Evolutionary conservation across 1,140 invertebrate genomes (phyloP).

Genomic region (Stenopsyche tienmushanensis): DNA sequence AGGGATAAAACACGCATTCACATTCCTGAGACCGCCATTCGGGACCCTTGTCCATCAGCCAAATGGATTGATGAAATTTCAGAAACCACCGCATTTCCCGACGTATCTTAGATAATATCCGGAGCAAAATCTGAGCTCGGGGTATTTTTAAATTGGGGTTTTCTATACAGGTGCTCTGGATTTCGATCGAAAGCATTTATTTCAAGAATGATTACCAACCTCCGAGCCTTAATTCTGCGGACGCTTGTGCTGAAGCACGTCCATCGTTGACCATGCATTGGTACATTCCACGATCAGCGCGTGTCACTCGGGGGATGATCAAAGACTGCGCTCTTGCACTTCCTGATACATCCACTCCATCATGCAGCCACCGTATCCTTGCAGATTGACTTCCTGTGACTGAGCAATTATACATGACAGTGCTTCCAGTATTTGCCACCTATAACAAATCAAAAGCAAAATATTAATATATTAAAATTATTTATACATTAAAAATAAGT

Average conservation of each 20-base stretch:
- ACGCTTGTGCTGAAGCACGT: conserved; percentile 68
- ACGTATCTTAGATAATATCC: not conserved
- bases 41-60: too few relatives aligned
- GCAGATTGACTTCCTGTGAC: conserved; percentile 72
- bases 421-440: conserved; percentile 54
- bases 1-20: too few relatives aligned
- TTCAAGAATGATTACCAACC: too few relatives aligned
- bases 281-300: conserved; percentile 80
- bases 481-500: not conserved
- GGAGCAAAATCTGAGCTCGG: too few relatives aligned
- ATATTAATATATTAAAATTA: not conserved
- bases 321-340: conserved; percentile 59
- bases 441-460: conserved; percentile 41
- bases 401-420: conserved; percentile 61
- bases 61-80: conserved; percentile 12
- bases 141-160: too few relatives aligned
- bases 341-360: conserved; percentile 64
- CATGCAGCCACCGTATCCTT: conserved; percentile 71
- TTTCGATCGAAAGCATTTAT: too few relatives aligned
- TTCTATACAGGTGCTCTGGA: too few relatives aligned
- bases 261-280: conserved; percentile 77
- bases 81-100: not conserved
- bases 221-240: conserved; percentile 71
- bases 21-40: too few relatives aligned
- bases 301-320: conserved; percentile 64